These are phyloP conservation scores for Gallinago undulata DNA, from an alignment of 2,113 vertebrate genomes.

Conservation along the genomic window DNA sequence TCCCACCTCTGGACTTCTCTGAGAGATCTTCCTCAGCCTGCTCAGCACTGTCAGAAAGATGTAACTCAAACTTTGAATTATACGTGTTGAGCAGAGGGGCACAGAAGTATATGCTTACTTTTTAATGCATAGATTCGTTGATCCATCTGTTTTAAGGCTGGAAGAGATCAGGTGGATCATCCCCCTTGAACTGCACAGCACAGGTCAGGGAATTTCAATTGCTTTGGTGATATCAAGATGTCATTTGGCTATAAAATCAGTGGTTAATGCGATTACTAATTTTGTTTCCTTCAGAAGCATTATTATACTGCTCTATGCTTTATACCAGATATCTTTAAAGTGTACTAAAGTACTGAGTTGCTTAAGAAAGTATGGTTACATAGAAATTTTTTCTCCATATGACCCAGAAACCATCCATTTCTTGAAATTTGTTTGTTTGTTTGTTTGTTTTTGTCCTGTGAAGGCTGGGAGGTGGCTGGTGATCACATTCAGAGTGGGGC, in stretches of 20 bases:
- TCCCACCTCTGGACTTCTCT: background rate
- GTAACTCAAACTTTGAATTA: background rate
- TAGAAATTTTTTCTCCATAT: background rate
- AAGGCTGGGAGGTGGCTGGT: constrained; percentile 96
- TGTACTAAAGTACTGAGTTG: background rate
- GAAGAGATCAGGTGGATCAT: background rate
- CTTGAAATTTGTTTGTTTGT: background rate
- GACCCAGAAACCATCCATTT: background rate
- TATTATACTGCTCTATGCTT: background rate
- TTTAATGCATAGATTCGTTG: background rate
- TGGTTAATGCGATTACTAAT: background rate
- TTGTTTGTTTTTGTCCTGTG: background rate
- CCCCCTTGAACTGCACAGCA: background rate
- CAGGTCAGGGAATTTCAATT: background rate
- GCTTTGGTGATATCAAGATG: background rate
- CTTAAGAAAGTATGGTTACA: background rate
- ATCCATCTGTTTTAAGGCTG: constrained; percentile 29
- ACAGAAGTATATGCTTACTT: background rate
- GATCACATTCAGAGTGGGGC: constrained; percentile 91
- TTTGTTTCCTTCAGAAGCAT: background rate
- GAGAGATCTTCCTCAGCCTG: background rate
- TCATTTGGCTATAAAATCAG: background rate
- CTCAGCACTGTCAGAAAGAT: background rate
- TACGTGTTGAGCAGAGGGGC: background rate
- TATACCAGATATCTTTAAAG: background rate